A percentile compares a stretch with the other conserved stretches of the same genome.
Evolutionary conservation across 2,888 invertebrate genomes (phyloP).

Genomic region (Enchytraeus crypticus): DNA sequence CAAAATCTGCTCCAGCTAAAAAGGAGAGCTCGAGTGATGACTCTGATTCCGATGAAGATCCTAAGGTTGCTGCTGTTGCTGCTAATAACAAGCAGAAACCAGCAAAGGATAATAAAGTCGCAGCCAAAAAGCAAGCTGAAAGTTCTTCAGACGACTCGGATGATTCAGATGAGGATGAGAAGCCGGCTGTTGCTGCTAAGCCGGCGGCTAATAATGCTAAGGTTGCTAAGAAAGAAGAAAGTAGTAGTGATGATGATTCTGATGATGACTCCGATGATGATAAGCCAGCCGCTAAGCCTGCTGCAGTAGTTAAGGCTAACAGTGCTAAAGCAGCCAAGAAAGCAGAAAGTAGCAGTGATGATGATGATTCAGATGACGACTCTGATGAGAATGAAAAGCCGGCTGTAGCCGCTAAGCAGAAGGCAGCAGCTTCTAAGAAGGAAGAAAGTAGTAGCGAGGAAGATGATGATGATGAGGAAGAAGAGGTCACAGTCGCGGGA

Average conservation of each 20-base stretch:
- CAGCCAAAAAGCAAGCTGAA: too few species aligned
- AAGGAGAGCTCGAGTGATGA: too few species aligned
- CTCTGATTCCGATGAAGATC: too few species aligned
- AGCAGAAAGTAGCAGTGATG: too few species aligned
- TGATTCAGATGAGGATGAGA: not conserved
- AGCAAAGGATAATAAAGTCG: too few species aligned
- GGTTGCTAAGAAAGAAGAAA: not conserved
- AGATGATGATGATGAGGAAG: not conserved
- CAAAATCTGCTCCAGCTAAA: too few species aligned
- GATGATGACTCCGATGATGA: not conserved
- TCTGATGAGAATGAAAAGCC: not conserved
- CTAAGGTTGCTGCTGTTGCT: too few species aligned
- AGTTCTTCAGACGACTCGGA: not conserved
- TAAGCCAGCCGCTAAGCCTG: too few species aligned
- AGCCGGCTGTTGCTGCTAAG: not conserved
- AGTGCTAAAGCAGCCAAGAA: too few species aligned
- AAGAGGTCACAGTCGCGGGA: not conserved
- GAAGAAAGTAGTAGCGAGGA: not conserved
- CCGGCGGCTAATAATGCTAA: not conserved
- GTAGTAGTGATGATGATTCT: not conserved
- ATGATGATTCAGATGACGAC: not conserved
- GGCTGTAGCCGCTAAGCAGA: not conserved
- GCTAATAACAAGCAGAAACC: too few species aligned
- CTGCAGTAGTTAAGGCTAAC: too few species aligned
- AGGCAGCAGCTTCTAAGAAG: too few species aligned